Evolutionary conservation across 2,888 invertebrate species (phyloP), one percentile per base, ranked within the genome.

Genomic region (Noctua pronuba): DNA sequence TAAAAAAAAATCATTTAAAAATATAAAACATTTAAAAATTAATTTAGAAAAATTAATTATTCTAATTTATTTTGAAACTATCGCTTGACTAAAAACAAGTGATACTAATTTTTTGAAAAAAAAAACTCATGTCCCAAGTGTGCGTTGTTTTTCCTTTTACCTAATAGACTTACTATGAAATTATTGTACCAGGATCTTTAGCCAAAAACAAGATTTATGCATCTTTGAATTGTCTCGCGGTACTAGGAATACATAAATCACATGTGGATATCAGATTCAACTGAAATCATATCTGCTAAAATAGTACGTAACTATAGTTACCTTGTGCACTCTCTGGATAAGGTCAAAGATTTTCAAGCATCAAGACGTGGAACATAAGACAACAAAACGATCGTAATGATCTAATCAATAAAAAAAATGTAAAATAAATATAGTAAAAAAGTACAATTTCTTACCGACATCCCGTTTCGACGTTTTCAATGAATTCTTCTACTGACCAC

Each of bases 401-500:
- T 38, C 18, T 31, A 74, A 75, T 49, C n/a, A 52, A n/a, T n/a
- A n/a, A n/a, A n/a, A n/a, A n/a, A n/a, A n/a, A n/a, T n/a, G 31
- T 60, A 31, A 52, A 44, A 49, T 49, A 18, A 49, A 5, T n/a
- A 55, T 52, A 38, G 21, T 0, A 38, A 60, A 60, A 35, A 28
- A 16, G 21, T 18, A 24, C 41, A 16, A 64, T 7, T 73, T 95
- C 94, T 92, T 94, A 97, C 97, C 97, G 97, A 92, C 98, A 98
- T 28, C 98, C 97, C 79, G 97, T 98, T 94, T 99, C 98, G 10
- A 98, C 98, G 88, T 97, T 98, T 90, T 98, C 98, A 73, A 98
- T 96, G 95, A 99, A 99, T 86, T 98, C 97, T 78, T 99, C 99
- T 55, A 99, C 97, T 0, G 98, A 97, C 99, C 99, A 99, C 0